These are phyloP conservation scores for Heliothis peltigera DNA, from an alignment of 2,888 invertebrate species.

Conservation along the genomic window DNA sequence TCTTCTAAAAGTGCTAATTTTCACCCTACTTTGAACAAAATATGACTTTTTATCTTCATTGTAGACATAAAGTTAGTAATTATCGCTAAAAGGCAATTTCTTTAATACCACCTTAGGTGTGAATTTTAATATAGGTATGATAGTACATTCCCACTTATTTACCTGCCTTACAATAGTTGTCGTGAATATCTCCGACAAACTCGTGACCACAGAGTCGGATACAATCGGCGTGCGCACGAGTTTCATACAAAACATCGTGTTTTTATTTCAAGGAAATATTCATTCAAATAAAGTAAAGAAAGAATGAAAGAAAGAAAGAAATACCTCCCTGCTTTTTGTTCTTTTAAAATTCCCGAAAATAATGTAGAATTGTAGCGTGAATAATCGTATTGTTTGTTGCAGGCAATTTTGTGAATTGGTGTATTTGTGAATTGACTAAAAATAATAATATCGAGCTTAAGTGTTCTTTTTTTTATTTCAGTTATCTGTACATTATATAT, in stretches of 20 bases:
- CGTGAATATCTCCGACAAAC: slow-evolving; percentile 23
- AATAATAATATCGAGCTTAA: no score
- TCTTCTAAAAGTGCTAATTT: no score
- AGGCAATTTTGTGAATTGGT: neutral
- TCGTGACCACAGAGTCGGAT: slow-evolving; percentile 31
- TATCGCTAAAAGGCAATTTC: no score
- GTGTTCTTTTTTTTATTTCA: no score
- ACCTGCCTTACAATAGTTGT: slow-evolving; percentile 11
- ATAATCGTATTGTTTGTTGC: slow-evolving; percentile 19
- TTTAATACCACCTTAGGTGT: no score
- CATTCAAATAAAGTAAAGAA: slow-evolving; percentile 5
- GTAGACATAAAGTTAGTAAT: no score
- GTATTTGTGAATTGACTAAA: slow-evolving; percentile 12
- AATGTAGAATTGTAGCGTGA: neutral
- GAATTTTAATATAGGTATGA: no score
- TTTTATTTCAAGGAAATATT: slow-evolving; percentile 26
- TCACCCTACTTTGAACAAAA: no score
- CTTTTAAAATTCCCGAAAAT: slow-evolving; percentile 4
- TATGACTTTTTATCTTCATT: no score
- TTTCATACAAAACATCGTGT: slow-evolving; percentile 2
- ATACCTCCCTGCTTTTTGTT: neutral
- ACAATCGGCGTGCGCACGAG: slow-evolving; percentile 34
- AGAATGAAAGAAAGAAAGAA: no score
- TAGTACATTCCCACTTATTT: neutral
- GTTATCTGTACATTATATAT: no score